A percentile compares a stretch with the other conserved stretches of the same genome.
These are phyloP conservation scores for Axis porcinus DNA, from an alignment of 2,113 vertebrate genomes.

Conservation along the genomic window DNA sequence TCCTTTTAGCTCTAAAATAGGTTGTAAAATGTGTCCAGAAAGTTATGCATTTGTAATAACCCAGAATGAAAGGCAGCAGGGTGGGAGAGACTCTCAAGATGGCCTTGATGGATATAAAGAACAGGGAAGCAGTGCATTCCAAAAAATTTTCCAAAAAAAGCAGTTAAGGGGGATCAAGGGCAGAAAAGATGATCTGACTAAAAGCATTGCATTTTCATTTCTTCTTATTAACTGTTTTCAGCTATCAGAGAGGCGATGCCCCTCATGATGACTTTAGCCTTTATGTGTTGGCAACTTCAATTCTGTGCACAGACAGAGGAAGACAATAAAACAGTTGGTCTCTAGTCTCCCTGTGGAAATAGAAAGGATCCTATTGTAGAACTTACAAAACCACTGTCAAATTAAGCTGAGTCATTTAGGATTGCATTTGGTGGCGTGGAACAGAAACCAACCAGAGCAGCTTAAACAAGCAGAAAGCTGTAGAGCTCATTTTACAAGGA, in stretches of 20 bases:
- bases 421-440: not conserved
- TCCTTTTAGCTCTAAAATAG: not conserved
- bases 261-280: not conserved
- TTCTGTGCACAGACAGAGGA: not conserved
- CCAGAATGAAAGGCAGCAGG: not conserved
- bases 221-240: not conserved
- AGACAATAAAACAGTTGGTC: not conserved
- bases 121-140: not conserved
- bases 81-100: not conserved
- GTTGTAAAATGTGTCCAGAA: not conserved
- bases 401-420: not conserved
- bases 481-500: not conserved
- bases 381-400: not conserved
- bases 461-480: not conserved
- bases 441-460: not conserved
- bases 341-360: not conserved
- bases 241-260: not conserved
- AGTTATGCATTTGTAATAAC: not conserved
- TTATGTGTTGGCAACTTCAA: not conserved
- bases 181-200: not conserved
- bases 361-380: not conserved
- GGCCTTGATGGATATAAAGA: not conserved
- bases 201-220: not conserved
- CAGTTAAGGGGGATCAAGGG: not conserved
- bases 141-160: not conserved